Conservation (phyloP, 1,140 invertebrate genomes). For the Macrobrachium rosenbergii region DNA sequence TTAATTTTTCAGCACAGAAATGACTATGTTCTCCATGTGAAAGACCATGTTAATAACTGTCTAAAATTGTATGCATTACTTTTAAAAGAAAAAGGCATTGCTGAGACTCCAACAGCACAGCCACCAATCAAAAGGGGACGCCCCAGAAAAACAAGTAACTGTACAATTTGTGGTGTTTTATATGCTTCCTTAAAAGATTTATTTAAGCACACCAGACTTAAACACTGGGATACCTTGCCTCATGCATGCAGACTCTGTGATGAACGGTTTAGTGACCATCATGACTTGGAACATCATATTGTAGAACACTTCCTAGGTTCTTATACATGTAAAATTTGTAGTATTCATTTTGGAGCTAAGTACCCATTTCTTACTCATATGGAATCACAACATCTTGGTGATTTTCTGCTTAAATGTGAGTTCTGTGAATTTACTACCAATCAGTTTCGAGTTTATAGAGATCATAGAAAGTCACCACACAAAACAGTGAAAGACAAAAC, state of each 20-base stretch:
- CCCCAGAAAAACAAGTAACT: conserved; percentile 43
- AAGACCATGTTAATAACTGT: conserved; percentile 33
- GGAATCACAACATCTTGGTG: conserved; percentile 49
- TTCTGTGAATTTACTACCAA: conserved; percentile 49
- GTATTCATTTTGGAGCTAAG: conserved; percentile 42
- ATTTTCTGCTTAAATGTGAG: conserved; percentile 54
- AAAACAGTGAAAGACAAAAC: background rate
- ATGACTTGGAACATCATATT: conserved; percentile 43
- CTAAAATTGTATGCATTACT: conserved; percentile 49
- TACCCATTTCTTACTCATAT: conserved; percentile 53
- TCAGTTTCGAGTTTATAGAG: conserved; percentile 26
- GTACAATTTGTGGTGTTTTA: conserved; percentile 31
- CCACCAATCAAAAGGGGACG: conserved; percentile 37
- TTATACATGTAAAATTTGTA: conserved; percentile 48
- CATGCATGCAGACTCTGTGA: conserved; percentile 55
- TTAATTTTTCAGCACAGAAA: background rate
- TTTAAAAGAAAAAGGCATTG: conserved; percentile 47
- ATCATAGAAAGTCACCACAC: conserved; percentile 36
- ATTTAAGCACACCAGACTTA: conserved; percentile 19
- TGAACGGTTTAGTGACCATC: conserved; percentile 37
- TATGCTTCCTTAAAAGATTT: conserved; percentile 21
- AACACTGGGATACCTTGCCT: conserved; percentile 29
- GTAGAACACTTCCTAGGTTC: conserved; percentile 51
- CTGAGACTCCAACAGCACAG: conserved; percentile 35
- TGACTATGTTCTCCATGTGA: conserved; percentile 8